Percentiles rank a stretch among this genome's conserved stretches.
Evolutionary conservation across 2,888 invertebrate species (phyloP).

Genomic region (Spialia ferax): DNA sequence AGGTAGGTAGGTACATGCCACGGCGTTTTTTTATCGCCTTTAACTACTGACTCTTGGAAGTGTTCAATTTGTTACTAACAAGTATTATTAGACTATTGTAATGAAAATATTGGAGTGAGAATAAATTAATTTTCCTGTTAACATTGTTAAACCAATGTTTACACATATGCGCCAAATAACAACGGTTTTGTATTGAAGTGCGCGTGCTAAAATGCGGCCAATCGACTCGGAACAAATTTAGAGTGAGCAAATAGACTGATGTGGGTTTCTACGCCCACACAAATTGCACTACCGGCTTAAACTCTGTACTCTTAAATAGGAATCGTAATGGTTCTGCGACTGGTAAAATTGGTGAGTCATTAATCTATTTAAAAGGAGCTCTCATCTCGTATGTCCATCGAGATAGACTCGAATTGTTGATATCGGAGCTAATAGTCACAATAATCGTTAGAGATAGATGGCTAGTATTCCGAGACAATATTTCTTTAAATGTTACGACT

Average conservation of each 20-base stretch:
- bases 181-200: constrained; percentile 68
- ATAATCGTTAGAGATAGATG: not conserved
- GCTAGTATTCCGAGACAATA: not conserved
- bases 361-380: constrained; percentile 64
- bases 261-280: constrained; percentile 21
- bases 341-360: constrained; percentile 61
- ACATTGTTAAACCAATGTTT: constrained; percentile 55
- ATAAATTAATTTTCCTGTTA: constrained; percentile 27
- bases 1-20: no score
- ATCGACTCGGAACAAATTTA: constrained; percentile 74
- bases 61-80: no score
- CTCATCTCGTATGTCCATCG: constrained; percentile 66
- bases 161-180: constrained; percentile 69
- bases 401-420: constrained; percentile 46
- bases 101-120: not conserved
- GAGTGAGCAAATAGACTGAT: constrained; percentile 60
- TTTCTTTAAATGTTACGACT: not conserved
- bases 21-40: no score
- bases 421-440: constrained; percentile 19
- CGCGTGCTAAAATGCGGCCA: constrained; percentile 82
- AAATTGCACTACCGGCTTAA: constrained; percentile 41
- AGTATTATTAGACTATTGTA: no score
- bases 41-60: no score
- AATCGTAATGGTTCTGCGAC: constrained; percentile 54
- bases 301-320: constrained; percentile 57